These are phyloP conservation scores for Cryptotis parvus DNA, from an alignment of 2,113 vertebrate species.

Conservation along the genomic window DNA sequence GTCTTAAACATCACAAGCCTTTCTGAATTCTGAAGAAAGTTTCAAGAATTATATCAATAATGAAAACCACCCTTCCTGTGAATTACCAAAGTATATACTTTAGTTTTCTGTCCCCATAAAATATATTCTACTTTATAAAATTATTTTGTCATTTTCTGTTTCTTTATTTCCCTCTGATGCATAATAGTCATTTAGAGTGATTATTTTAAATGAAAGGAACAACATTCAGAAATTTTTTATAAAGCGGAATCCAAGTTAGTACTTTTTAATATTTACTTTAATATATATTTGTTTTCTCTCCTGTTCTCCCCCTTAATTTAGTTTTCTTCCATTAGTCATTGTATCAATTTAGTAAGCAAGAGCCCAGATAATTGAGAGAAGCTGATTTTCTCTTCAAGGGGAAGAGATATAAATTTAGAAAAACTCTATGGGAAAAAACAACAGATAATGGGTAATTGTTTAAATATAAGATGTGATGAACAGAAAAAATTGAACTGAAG, in stretches of 20 bases:
- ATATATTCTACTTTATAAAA: background rate
- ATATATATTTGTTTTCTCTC: background rate
- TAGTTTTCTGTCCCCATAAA: background rate
- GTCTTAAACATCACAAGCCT: background rate
- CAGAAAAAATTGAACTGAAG: background rate
- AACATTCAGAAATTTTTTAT: background rate
- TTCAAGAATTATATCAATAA: background rate
- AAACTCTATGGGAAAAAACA: background rate
- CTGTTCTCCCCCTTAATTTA: slow-evolving; percentile 17
- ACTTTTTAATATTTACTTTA: background rate
- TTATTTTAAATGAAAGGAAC: slow-evolving; percentile 12
- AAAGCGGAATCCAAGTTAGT: background rate
- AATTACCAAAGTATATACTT: background rate
- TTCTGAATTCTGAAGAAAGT: background rate
- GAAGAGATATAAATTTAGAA: background rate
- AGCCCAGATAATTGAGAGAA: too few relatives aligned
- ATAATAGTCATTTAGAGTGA: background rate
- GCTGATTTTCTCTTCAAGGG: too few relatives aligned
- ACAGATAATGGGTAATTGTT: background rate
- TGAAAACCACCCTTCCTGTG: background rate
- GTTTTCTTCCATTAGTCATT: background rate
- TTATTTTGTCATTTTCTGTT: background rate
- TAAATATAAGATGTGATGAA: background rate
- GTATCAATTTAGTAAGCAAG: background rate
- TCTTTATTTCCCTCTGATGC: background rate